Evolutionary conservation across 2,888 invertebrate genomes (phyloP), one percentile per base, ranked within the genome.

Genomic region (Acanthacorydalis orientalis): DNA sequence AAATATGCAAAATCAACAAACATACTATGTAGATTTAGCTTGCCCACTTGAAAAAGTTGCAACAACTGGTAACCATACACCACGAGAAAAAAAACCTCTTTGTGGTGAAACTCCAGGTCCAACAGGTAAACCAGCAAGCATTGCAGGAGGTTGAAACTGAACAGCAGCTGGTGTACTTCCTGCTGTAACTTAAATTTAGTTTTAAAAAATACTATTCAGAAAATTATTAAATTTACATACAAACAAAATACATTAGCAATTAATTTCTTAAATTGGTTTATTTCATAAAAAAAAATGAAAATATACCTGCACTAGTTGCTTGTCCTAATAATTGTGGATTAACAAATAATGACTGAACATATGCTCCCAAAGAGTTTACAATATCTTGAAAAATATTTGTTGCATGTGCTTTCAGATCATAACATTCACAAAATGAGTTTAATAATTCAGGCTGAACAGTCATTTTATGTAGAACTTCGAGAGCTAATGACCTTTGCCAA

Each of bases 381-480:
- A 97, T 92, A 67, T 96, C 93, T 63, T 92, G 85, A 60, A 96
- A 84, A 57, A 90, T 89, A 63, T 89, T 89, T 8, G 90, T 90
- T 1, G 89, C 86, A 67, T 90, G 90, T 52, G 88, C 87, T 61
- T 91, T 89, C 67, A 95, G 79, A 68, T 98, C 97, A 64, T 97
- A 98, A 54, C 88, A 90, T 63, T 85, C 80, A 65, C 96, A 95
- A 68, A 97, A 93, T 44, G 88, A 87, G 57, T 83, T 85, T 55
- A 96, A 69, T 14, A 95, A 69, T 55, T 82, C 81, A 7, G 93
- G 86, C 57, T 93, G 89, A 46, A 88, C 80, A 1, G 87, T 84
- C 75, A 98, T 83, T 68, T 89, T 90, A 63, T 95, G 93, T 41
- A 98, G 71, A 2, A 97, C 95, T 71, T 98, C 98, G 14, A 98